Percentiles rank a stretch among this genome's conserved stretches.
phyloP scores from a whole-genome alignment of 2,113 vertebrate genomes.

The Mustela nigripes region DNA sequence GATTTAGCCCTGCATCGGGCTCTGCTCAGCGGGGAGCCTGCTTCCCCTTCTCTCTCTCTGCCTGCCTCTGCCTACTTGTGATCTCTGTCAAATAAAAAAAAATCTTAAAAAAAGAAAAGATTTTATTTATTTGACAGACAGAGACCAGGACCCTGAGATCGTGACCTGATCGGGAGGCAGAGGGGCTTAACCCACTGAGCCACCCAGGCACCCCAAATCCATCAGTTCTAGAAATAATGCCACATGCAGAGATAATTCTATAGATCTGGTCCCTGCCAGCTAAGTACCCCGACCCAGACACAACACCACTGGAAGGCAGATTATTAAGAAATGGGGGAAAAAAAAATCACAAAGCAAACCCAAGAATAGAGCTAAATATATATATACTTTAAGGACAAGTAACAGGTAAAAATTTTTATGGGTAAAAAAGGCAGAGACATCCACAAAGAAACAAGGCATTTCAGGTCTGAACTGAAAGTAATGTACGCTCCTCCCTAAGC shows the following conservation, averaged over 20 bases:
- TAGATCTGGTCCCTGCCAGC: neutral
- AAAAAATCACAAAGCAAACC: neutral
- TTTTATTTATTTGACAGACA: too few species aligned
- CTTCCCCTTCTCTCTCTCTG: too few species aligned
- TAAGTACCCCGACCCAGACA: neutral
- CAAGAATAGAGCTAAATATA: neutral
- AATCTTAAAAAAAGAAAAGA: too few species aligned
- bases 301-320: neutral
- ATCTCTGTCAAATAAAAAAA: too few species aligned
- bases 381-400: neutral
- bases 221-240: neutral
- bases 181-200: too few species aligned
- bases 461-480: neutral
- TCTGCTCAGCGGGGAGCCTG: too few species aligned
- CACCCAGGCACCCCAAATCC: neutral
- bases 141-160: too few species aligned
- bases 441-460: neutral
- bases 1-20: too few species aligned
- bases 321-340: neutral
- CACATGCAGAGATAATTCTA: neutral
- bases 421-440: slow-evolving; percentile 28
- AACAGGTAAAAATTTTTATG: neutral
- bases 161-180: too few species aligned
- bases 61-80: too few species aligned
- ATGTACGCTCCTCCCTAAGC: neutral